These are phyloP conservation scores for Drosophila bipectinata DNA, from an alignment of 1,140 invertebrate species.

Conservation along the genomic window DNA sequence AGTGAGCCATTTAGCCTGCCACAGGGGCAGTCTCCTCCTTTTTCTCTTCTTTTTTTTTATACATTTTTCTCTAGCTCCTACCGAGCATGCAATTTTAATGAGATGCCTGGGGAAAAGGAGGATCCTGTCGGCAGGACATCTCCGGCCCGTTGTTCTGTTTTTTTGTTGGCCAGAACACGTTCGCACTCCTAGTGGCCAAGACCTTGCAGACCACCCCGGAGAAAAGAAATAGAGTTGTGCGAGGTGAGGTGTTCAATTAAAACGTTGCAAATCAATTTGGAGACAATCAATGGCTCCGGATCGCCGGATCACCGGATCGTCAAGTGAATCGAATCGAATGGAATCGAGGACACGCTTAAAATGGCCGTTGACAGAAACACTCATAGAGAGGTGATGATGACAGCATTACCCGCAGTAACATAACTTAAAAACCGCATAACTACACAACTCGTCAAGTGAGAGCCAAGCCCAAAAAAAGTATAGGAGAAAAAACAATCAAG, in stretches of 20 bases:
- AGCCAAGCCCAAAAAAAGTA: slow-evolving; percentile 57
- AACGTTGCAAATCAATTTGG: slow-evolving; percentile 80
- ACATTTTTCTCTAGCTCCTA: slow-evolving; percentile 26
- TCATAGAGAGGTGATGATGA: slow-evolving; percentile 50
- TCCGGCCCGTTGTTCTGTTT: slow-evolving; percentile 13
- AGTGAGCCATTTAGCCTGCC: slow-evolving; percentile 74
- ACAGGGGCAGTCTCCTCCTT: slow-evolving; percentile 54
- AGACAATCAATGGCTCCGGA: slow-evolving; percentile 49
- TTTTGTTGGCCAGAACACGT: slow-evolving; percentile 51
- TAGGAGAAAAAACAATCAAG: slow-evolving; percentile 8
- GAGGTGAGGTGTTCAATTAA: slow-evolving; percentile 64
- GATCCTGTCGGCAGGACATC: slow-evolving; percentile 18
- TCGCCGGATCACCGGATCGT: slow-evolving; percentile 30
- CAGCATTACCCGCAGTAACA: slow-evolving; percentile 44
- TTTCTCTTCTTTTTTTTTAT: slow-evolving; percentile 4
- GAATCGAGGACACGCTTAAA: slow-evolving; percentile 52
- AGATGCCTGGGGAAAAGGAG: slow-evolving; percentile 37
- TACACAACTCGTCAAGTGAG: slow-evolving; percentile 51
- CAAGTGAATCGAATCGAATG: slow-evolving; percentile 33
- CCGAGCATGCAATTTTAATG: slow-evolving; percentile 60
- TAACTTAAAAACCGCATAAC: slow-evolving; percentile 37
- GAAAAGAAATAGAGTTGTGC: slow-evolving; percentile 49
- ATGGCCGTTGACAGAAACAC: slow-evolving; percentile 60
- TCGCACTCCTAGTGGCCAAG: slow-evolving; percentile 47
- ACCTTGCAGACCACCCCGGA: slow-evolving; percentile 55